Percentiles rank a stretch among this genome's conserved stretches.
Evolutionary conservation across 2,113 vertebrate species (phyloP).

Genomic region (Sus scrofa): T2T-Sscrofa CM000820.6:107967001-107967500

Average conservation of each 20-base stretch:
- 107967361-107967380: not conserved
- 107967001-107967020: not conserved
- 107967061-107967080: not conserved
- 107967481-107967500: not conserved
- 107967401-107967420: not conserved
- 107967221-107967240: not conserved
- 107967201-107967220: not conserved
- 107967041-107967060: not conserved
- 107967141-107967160: not conserved
- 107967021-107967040: not conserved
- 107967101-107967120: not conserved
- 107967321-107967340: not conserved
- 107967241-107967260: not conserved
- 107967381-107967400: slow-evolving; percentile 3
- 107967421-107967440: slow-evolving; percentile 13
- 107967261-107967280: not conserved
- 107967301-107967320: not conserved
- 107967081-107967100: not conserved
- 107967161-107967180: not conserved
- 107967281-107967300: not conserved
- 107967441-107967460: not conserved
- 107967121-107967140: slow-evolving; percentile 1
- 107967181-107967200: slow-evolving; percentile 17
- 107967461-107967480: not conserved
- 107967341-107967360: not conserved